Percentiles rank a stretch among this genome's conserved stretches.
Conservation (phyloP, 2,113 vertebrate genomes). For the Heliornis fulica region DNA sequence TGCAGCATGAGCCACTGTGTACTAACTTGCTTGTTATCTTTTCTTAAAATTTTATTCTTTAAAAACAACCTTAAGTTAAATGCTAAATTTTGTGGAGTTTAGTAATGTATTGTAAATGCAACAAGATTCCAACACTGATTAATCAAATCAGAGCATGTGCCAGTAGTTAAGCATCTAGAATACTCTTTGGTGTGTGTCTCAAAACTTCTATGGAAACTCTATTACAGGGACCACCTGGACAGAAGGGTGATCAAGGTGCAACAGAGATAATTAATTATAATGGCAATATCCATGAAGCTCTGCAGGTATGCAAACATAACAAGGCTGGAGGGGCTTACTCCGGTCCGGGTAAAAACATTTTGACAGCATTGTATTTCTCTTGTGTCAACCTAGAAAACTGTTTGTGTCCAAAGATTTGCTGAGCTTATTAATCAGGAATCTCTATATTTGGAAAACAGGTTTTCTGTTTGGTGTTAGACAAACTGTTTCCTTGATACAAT, state of each 20-base stretch:
- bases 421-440: not conserved
- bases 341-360: not conserved
- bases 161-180: not conserved
- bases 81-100: not conserved
- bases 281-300: conserved; percentile 95
- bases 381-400: not conserved
- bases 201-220: not conserved
- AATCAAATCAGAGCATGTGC: not conserved
- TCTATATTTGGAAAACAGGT: conserved; percentile 15
- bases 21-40: not conserved
- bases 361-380: not conserved
- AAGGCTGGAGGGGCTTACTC: not conserved
- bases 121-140: not conserved
- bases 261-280: conserved; percentile 99
- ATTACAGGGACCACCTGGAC: conserved; percentile 91
- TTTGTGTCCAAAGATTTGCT: not conserved
- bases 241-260: conserved; percentile 94
- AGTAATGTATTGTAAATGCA: not conserved
- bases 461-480: conserved; percentile 16
- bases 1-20: not conserved
- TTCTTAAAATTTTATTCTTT: not conserved
- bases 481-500: conserved; percentile 21
- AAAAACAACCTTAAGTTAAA: not conserved
- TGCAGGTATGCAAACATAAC: conserved; percentile 82
- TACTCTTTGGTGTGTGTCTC: not conserved